Conservation (phyloP, 1,140 invertebrate species). For the Coptotermes formosanus region DNA sequence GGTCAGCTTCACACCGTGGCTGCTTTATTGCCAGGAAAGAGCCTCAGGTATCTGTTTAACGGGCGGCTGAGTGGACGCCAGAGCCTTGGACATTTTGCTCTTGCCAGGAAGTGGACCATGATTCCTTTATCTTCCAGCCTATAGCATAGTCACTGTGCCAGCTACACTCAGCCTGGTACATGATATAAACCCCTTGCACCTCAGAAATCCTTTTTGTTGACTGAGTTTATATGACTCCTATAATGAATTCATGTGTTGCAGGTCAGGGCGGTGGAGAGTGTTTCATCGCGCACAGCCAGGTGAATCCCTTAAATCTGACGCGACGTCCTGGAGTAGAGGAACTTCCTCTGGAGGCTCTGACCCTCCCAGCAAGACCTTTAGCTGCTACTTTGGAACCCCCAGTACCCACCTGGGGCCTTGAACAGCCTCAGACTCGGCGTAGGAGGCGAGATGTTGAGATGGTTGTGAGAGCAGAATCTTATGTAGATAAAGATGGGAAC, state of each 20-base stretch:
- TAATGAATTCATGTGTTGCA: neutral
- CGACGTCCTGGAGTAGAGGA: conserved; percentile 47
- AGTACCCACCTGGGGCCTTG: neutral
- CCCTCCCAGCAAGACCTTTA: neutral
- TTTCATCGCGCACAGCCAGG: conserved; percentile 52
- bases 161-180: neutral
- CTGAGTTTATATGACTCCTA: neutral
- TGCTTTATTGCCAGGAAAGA: no score
- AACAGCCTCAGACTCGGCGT: conserved; percentile 38
- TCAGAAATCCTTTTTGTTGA: neutral
- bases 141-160: no score
- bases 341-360: conserved; percentile 18
- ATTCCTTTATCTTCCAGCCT: no score
- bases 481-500: conserved; percentile 68
- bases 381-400: conserved; percentile 33
- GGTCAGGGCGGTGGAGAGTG: conserved; percentile 55
- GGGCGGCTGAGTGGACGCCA: no score
- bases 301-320: conserved; percentile 69
- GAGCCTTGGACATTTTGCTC: no score
- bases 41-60: no score
- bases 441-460: conserved; percentile 68
- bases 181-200: neutral
- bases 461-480: conserved; percentile 68
- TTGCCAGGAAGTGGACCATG: no score
- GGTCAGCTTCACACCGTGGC: no score